A percentile compares a stretch with the other conserved stretches of the same genome.
Evolutionary conservation across 2,797 vertebrate genomes (phyloP).

Genomic region (Diplodus puntazzo): DNA sequence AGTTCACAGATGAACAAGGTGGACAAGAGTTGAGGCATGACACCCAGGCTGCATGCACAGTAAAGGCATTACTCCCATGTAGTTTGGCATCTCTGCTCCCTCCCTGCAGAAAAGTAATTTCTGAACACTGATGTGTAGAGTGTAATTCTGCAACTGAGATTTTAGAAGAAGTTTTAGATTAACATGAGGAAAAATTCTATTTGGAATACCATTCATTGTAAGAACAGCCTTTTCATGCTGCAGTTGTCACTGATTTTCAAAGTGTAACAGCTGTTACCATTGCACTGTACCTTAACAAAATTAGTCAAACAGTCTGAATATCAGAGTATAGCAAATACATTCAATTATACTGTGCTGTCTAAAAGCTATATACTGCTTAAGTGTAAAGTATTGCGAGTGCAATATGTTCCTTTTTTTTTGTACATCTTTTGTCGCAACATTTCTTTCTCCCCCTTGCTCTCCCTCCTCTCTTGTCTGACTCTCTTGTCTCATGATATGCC

Average conservation of each 20-base stretch:
- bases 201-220: not conserved
- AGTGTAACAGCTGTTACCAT: not conserved
- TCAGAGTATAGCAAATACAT: not conserved
- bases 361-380: slow-evolving; percentile 11
- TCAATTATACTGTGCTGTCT: not conserved
- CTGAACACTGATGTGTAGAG: not conserved
- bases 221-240: not conserved
- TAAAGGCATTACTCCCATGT: not conserved
- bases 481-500: slow-evolving; percentile 84
- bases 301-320: not conserved
- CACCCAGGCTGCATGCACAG: not conserved
- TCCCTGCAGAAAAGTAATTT: not conserved
- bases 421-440: slow-evolving; percentile 43
- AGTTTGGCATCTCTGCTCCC: not conserved
- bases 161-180: not conserved
- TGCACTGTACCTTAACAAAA: not conserved
- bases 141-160: not conserved
- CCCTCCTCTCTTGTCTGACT: slow-evolving; percentile 71
- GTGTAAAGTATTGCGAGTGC: slow-evolving; percentile 1
- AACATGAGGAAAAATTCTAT: not conserved
- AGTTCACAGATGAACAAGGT: not conserved
- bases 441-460: slow-evolving; percentile 41
- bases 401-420: slow-evolving; percentile 11
- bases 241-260: slow-evolving; percentile 5
- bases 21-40: not conserved